Percentiles rank a stretch among this genome's conserved stretches.
phyloP scores from a whole-genome alignment of 1,140 invertebrate genomes.

The Nephila pilipes region DNA sequence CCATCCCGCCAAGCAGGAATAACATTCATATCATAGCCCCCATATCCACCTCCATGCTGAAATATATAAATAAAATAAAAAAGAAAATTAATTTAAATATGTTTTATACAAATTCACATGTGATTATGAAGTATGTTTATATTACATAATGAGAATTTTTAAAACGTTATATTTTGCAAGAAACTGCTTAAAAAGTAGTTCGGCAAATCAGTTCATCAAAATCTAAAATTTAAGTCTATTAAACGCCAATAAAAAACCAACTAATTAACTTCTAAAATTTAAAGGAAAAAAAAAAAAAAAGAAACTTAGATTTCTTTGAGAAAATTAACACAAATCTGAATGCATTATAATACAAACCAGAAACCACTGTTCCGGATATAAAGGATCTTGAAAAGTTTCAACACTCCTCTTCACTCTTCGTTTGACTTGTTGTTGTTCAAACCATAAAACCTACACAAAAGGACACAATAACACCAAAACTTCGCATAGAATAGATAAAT shows the following conservation, averaged over 20 bases:
- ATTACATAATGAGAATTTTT: background rate
- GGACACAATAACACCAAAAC: background rate
- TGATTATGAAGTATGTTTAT: background rate
- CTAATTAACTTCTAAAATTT: too few relatives aligned
- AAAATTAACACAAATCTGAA: too few relatives aligned
- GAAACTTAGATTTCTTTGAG: too few relatives aligned
- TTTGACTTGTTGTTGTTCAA: constrained; percentile 81
- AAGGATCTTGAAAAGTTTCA: constrained; percentile 75
- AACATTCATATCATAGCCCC: constrained; percentile 97
- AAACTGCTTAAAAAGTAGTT: too few relatives aligned
- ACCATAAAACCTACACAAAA: constrained; percentile 81
- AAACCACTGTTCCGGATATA: constrained; percentile 87
- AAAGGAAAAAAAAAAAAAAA: too few relatives aligned
- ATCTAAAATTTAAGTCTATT: too few relatives aligned
- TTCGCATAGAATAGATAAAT: too few relatives aligned
- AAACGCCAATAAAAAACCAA: too few relatives aligned
- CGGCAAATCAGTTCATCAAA: too few relatives aligned
- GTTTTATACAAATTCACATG: background rate
- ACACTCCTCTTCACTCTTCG: constrained; percentile 81
- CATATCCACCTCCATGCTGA: constrained; percentile 88
- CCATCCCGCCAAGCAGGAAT: constrained; percentile 98
- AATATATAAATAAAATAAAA: constrained; percentile 26
- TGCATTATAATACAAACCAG: constrained; percentile 77
- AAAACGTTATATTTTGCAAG: background rate
- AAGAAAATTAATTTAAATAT: background rate